Percentiles rank a stretch among this genome's conserved stretches.
Conservation (phyloP, 2,888 invertebrate species). For the Reticulitermes lucifugus region DNA sequence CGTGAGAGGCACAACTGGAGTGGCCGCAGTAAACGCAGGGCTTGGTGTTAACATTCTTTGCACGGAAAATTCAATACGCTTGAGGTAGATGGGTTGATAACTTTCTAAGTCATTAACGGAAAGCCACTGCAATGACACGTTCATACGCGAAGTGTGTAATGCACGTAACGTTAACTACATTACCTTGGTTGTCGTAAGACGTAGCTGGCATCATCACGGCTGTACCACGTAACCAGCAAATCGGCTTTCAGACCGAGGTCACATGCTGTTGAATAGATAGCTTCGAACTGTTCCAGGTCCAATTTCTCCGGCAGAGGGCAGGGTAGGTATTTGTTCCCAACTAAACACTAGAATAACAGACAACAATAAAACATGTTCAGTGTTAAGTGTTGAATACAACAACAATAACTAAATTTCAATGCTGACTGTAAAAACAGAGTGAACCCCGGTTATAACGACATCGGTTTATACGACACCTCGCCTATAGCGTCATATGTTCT, state of each 20-base stretch:
- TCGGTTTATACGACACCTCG: too few species aligned
- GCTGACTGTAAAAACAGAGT: too few species aligned
- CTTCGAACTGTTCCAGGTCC: conserved; percentile 54
- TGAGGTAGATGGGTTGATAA: too few species aligned
- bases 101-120: too few species aligned
- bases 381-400: too few species aligned
- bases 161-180: neutral
- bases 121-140: too few species aligned
- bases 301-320: conserved; percentile 56
- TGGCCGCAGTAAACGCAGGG: too few species aligned
- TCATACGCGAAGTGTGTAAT: neutral
- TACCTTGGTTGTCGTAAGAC: conserved; percentile 49
- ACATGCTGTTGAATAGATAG: conserved; percentile 54
- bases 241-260: conserved; percentile 56
- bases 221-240: conserved; percentile 53
- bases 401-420: neutral
- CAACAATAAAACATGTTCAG: neutral
- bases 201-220: conserved; percentile 41
- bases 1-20: too few species aligned
- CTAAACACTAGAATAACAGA: conserved; percentile 55
- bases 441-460: too few species aligned
- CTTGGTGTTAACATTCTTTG: too few species aligned
- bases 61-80: too few species aligned
- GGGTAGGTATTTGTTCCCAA: conserved; percentile 57
- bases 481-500: too few species aligned